phyloP scores from a whole-genome alignment of 1,140 invertebrate genomes.

The Paramacrobiotus metropolitanus region DNA sequence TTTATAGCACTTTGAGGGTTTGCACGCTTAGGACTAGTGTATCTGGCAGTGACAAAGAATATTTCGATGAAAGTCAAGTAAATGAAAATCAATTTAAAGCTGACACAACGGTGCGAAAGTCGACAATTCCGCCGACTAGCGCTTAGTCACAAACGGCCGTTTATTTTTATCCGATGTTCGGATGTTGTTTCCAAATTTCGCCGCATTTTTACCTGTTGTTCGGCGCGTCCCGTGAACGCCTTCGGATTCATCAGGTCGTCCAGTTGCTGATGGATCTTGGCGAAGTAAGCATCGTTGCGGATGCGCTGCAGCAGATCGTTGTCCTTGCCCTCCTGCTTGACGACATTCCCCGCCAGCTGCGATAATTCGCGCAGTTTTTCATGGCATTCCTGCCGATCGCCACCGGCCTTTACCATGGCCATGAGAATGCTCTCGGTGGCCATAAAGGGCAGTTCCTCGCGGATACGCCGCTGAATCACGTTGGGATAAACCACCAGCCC shows the following conservation, averaged over 20 bases:
- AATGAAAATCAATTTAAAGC: too few species aligned
- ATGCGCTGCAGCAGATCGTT: conserved; percentile 75
- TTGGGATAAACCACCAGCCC: conserved; percentile 83
- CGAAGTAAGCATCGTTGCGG: conserved; percentile 51
- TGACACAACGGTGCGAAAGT: too few species aligned
- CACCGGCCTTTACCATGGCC: conserved; percentile 84
- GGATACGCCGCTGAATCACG: conserved; percentile 50
- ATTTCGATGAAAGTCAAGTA: too few species aligned
- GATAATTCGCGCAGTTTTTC: conserved; percentile 79
- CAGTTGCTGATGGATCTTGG: conserved; percentile 49
- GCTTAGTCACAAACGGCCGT: too few species aligned
- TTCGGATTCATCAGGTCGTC: conserved; percentile 49
- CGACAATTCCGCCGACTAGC: too few species aligned
- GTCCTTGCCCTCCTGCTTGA: conserved; percentile 64
- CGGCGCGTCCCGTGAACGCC: conserved; percentile 67
- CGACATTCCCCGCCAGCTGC: conserved; percentile 60
- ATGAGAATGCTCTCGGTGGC: conserved; percentile 87
- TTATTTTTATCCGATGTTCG: too few species aligned
- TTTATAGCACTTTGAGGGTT: too few species aligned
- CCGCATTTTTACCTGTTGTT: conserved; percentile 57
- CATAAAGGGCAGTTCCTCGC: conserved; percentile 84
- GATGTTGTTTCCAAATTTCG: too few species aligned
- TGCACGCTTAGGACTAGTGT: too few species aligned
- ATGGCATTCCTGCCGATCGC: conserved; percentile 68
- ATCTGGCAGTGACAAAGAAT: too few species aligned